Conservation (phyloP, 2,113 vertebrate genomes). For the Oxygymnocypris stewartii region DNA sequence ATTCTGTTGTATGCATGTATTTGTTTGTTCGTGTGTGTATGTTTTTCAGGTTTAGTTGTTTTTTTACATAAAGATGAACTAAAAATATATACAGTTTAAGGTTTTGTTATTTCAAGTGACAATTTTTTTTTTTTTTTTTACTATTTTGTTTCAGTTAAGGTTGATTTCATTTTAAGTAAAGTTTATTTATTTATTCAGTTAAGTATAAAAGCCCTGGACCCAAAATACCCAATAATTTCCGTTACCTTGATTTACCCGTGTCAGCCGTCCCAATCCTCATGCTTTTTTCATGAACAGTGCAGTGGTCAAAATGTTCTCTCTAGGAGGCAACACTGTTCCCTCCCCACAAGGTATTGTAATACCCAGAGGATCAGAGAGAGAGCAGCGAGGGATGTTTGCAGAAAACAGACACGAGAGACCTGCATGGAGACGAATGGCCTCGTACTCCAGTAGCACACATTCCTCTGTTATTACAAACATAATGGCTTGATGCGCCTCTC, state of each 20-base stretch:
- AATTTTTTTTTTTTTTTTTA: too few species aligned
- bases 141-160: too few species aligned
- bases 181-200: too few species aligned
- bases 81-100: too few species aligned
- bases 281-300: slow-evolving; percentile 15
- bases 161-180: too few species aligned
- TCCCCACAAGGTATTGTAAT: slow-evolving; percentile 6
- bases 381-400: not conserved
- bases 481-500: slow-evolving; percentile 5
- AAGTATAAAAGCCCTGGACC: too few species aligned
- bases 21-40: too few species aligned
- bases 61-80: too few species aligned
- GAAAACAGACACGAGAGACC: not conserved
- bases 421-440: slow-evolving; percentile 13
- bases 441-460: slow-evolving; percentile 46
- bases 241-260: not conserved
- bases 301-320: slow-evolving; percentile 1
- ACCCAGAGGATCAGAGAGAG: slow-evolving; percentile 4
- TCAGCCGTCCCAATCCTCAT: not conserved
- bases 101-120: too few species aligned
- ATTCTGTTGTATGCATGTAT: too few species aligned
- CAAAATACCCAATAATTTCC: too few species aligned
- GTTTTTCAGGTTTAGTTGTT: too few species aligned
- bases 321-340: not conserved
- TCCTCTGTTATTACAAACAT: slow-evolving; percentile 44